A percentile compares a stretch with the other conserved stretches of the same genome.
These are phyloP conservation scores for Protaetia brevitarsis DNA, from an alignment of 1,140 invertebrate genomes.

Conservation along the genomic window DNA sequence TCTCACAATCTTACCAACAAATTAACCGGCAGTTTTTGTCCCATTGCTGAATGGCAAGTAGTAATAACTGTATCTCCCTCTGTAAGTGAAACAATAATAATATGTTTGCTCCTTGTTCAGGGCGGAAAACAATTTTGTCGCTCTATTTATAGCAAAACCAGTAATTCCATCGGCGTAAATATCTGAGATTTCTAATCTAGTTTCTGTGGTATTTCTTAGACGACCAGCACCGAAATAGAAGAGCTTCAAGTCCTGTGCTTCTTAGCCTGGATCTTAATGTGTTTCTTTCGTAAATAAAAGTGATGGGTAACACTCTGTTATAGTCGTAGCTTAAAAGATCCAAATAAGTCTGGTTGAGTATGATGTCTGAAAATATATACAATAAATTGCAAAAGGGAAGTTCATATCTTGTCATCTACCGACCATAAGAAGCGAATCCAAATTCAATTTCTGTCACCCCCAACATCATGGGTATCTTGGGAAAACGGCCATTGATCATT, in stretches of 20 bases:
- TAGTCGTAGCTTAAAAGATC: conserved; percentile 51
- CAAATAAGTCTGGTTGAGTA: no score
- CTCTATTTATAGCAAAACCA: conserved; percentile 52
- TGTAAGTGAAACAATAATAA: conserved; percentile 56
- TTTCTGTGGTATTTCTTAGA: no score
- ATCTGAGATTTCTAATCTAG: no score
- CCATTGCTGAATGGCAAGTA: conserved; percentile 48
- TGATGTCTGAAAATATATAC: conserved; percentile 33
- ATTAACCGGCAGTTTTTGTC: conserved; percentile 39
- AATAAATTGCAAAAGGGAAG: background rate
- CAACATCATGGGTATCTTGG: conserved; percentile 61
- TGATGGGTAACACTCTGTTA: conserved; percentile 53
- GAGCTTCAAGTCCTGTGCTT: conserved; percentile 49
- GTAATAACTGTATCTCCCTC: conserved; percentile 55
- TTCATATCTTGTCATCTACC: conserved; percentile 26
- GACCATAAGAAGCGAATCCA: conserved; percentile 52
- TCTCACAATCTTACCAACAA: background rate
- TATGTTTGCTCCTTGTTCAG: conserved; percentile 52
- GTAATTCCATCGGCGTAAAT: no score
- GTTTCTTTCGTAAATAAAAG: conserved; percentile 55
- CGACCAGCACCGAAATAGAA: no score
- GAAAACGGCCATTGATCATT: conserved; percentile 55
- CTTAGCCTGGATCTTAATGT: conserved; percentile 50
- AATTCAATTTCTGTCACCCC: conserved; percentile 64
- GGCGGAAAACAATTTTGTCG: conserved; percentile 51